Evolutionary conservation across 2,888 invertebrate species (phyloP).

Genomic region (Philereme transversata): DNA sequence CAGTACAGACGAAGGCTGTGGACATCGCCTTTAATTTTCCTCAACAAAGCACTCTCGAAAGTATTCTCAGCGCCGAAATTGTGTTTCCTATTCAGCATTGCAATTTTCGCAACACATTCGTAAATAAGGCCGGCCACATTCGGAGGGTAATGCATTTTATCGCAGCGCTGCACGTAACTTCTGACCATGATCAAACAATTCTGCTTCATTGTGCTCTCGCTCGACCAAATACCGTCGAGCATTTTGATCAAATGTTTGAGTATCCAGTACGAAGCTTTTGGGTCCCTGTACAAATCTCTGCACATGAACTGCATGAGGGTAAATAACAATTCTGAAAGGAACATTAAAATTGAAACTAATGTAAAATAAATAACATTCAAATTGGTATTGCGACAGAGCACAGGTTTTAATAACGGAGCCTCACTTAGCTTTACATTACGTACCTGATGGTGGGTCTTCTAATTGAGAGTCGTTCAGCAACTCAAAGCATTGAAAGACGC

Average conservation of each 20-base stretch:
- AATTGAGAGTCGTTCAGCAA: conserved; percentile 53
- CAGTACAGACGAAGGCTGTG: conserved; percentile 68
- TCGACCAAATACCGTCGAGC: conserved; percentile 60
- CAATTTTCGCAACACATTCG: conserved; percentile 69
- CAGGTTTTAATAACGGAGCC: too few relatives aligned
- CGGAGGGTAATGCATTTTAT: conserved; percentile 67
- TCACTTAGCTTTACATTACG: too few relatives aligned
- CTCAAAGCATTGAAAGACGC: conserved; percentile 62
- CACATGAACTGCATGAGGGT: conserved; percentile 69
- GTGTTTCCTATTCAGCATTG: conserved; percentile 50
- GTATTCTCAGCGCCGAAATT: conserved; percentile 46
- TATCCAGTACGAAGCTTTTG: conserved; percentile 59
- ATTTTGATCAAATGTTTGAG: conserved; percentile 60
- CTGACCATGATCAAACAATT: conserved; percentile 76
- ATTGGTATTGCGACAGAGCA: too few relatives aligned
- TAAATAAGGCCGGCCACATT: conserved; percentile 66
- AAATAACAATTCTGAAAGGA: conserved; percentile 64
- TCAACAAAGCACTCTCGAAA: conserved; percentile 55
- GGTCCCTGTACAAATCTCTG: conserved; percentile 64
- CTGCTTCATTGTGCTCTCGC: conserved; percentile 57
- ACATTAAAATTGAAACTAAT: not conserved
- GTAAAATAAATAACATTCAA: too few relatives aligned
- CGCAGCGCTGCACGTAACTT: conserved; percentile 66
- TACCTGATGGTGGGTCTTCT: conserved; percentile 65
- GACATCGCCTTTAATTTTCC: conserved; percentile 57